Conservation (phyloP, 2,113 vertebrate genomes). For the Mormoops blainvillei region DNA sequence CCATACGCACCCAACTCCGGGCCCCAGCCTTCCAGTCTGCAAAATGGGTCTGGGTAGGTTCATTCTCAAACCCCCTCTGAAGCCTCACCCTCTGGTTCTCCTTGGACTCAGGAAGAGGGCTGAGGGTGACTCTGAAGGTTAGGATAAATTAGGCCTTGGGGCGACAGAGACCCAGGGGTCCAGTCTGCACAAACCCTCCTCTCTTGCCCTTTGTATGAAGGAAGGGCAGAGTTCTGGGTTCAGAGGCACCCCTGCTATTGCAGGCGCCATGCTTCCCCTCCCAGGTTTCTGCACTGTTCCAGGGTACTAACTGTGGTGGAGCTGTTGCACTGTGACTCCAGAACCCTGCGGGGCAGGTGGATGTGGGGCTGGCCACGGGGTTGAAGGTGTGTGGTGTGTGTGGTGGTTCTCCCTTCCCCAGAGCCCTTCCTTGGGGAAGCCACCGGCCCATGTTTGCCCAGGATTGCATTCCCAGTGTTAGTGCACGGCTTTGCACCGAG, state of each 20-base stretch:
- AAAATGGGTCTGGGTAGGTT: neutral
- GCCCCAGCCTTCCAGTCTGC: neutral
- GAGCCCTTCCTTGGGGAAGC: neutral
- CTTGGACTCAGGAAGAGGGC: neutral
- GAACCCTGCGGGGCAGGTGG: neutral
- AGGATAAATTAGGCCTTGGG: neutral
- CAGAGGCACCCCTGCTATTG: neutral
- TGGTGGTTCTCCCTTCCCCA: neutral
- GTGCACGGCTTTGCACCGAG: neutral
- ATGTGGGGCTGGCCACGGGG: too few relatives aligned
- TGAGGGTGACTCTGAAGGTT: neutral
- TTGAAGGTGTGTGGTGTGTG: neutral
- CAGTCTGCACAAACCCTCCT: neutral
- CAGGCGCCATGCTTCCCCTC: neutral
- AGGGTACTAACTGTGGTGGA: neutral
- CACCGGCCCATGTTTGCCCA: neutral
- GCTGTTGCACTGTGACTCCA: fast-evolving
- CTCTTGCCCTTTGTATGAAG: neutral
- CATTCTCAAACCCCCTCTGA: too few relatives aligned
- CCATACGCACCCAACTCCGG: neutral
- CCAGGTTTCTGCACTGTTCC: neutral
- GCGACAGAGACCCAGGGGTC: neutral
- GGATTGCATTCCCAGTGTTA: neutral
- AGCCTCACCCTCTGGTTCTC: neutral
- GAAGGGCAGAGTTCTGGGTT: neutral